Percentiles rank a stretch among this genome's conserved stretches.
Conservation (phyloP, 1,140 invertebrate genomes). For the Drosophila melanica region DNA sequence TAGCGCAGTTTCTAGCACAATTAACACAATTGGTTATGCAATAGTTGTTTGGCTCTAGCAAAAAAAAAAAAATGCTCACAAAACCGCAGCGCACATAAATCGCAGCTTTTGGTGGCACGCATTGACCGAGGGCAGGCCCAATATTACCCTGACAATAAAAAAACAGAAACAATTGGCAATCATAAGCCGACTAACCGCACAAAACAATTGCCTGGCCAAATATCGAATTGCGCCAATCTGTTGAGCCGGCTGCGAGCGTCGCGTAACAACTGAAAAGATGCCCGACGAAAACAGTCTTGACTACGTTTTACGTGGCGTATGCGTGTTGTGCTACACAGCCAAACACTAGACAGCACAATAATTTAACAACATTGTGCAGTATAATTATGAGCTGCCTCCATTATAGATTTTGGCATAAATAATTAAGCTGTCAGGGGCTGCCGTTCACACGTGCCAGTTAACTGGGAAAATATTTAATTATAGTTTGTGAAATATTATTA, state of each 20-base stretch:
- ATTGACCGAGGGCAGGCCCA: constrained; percentile 26
- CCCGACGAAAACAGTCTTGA: constrained; percentile 29
- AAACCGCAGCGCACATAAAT: constrained; percentile 6
- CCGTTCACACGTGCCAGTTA: constrained; percentile 37
- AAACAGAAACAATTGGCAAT: constrained; percentile 5
- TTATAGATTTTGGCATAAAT: constrained; percentile 22
- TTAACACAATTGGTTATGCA: constrained; percentile 31
- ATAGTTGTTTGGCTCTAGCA: not conserved
- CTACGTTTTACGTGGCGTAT: constrained; percentile 55
- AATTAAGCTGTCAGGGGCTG: constrained; percentile 19
- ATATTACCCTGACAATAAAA: constrained; percentile 8
- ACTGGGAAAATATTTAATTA: constrained; percentile 10
- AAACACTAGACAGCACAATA: constrained; percentile 50
- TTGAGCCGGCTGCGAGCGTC: constrained; percentile 51
- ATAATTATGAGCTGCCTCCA: constrained; percentile 16
- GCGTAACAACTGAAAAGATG: constrained; percentile 56
- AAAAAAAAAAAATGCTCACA: not conserved
- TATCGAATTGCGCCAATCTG: constrained; percentile 45
- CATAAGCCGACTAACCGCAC: constrained; percentile 8
- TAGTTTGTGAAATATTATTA: not conserved
- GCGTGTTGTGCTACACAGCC: constrained; percentile 44
- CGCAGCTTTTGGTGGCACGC: constrained; percentile 22
- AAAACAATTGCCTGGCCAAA: constrained; percentile 1
- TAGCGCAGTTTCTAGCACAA: constrained; percentile 14
- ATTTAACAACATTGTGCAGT: not conserved